Evolutionary conservation across 2,797 vertebrate genomes (phyloP).

Genomic region (Furcifer pardalis): DNA sequence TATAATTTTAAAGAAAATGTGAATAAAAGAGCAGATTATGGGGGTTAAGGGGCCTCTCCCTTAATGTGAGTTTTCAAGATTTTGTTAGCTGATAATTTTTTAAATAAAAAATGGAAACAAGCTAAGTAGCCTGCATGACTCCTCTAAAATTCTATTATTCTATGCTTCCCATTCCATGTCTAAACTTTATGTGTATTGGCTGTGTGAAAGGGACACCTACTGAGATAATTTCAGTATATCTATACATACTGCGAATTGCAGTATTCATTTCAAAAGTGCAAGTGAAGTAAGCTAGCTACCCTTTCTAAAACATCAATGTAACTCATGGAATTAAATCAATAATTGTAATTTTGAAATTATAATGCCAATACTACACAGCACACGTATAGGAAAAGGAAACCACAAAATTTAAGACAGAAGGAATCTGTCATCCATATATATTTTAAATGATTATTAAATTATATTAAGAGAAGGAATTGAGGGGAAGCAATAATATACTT

Average conservation of each 20-base stretch:
- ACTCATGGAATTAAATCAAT: background rate
- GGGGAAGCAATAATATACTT: background rate
- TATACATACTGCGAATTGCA: background rate
- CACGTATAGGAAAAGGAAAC: background rate
- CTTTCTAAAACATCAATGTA: background rate
- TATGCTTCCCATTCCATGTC: background rate
- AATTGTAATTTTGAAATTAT: fast-evolving
- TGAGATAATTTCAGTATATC: constrained; percentile 4
- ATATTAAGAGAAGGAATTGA: background rate
- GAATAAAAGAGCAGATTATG: too few species aligned
- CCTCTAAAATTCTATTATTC: background rate
- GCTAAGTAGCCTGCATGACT: background rate
- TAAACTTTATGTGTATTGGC: background rate
- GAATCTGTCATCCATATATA: background rate
- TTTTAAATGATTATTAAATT: background rate
- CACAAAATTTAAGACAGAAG: background rate
- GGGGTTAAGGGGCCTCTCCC: too few species aligned
- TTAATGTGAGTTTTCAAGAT: too few species aligned
- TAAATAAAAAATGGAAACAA: background rate
- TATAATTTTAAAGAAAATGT: too few species aligned
- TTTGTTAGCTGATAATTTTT: too few species aligned
- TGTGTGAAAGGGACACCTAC: background rate
- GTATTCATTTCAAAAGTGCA: background rate
- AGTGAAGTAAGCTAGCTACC: background rate
- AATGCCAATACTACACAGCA: background rate